Evolutionary conservation across 2,113 vertebrate genomes (phyloP), one percentile per base, ranked within the genome.

Genomic region (Cavia porcellus): DNA sequence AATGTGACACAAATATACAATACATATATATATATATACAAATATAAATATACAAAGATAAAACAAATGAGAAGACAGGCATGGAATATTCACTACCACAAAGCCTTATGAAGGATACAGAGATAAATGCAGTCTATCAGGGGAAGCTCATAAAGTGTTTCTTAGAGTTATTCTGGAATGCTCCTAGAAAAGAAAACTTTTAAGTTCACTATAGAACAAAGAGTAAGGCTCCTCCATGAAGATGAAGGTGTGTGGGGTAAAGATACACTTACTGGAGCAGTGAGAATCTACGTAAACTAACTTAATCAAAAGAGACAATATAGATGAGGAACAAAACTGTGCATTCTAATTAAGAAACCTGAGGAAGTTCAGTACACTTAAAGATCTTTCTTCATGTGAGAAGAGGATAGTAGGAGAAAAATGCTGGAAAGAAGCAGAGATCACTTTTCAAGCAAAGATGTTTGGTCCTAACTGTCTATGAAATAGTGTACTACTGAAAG

Each of bases 21-120:
- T 89, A 8, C 7, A 90, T 30, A 89, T n/a, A n/a, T n/a, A n/a
- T n/a, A n/a, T n/a, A n/a, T n/a, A n/a, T n/a, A n/a, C n/a, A n/a
- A n/a, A n/a, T n/a, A n/a, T n/a, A n/a, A n/a, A n/a, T n/a, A n/a
- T 38, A 50, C 17, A 92, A 82, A 84, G 35, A 82, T 64, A 95
- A 79, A 82, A 50, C 4, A 95, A 94, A 30, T 45, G 3, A 24
- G 15, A 30, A 83, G 66, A 32, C 20, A 92, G 57, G 82, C 1
- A 7, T 55, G 87, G 50, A 86, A 35, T 25, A 83, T 89, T 42
- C 64, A 89, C 89, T 86, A 28, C 20, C 38, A 81, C 7, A 74
- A 12, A 66, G 38, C 93, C 38, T n/a, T 24, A 52, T 25, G 30
- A 75, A 82, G 83, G 4, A 75, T 85, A 4, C 2, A 15, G 19